These are phyloP conservation scores for Siphonodentalium dalli DNA, from an alignment of 2,888 invertebrate species.

Conservation along the genomic window DNA sequence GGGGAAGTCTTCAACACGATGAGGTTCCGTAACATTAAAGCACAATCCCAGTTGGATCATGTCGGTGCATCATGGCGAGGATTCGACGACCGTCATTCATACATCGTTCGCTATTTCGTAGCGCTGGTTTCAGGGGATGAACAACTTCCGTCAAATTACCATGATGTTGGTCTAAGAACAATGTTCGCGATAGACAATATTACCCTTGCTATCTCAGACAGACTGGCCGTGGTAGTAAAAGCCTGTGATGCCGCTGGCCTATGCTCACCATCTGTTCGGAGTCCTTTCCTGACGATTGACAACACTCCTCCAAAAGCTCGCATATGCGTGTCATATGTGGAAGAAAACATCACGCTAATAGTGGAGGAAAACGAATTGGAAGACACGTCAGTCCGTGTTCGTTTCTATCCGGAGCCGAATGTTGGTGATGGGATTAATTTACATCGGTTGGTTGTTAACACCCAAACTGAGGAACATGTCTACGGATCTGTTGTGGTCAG, in stretches of 20 bases:
- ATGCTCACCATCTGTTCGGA: no score
- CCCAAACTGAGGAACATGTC: no score
- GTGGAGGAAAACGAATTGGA: background rate
- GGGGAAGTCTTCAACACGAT: conserved; percentile 36
- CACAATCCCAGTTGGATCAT: conserved; percentile 17
- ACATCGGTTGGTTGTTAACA: background rate
- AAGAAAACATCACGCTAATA: background rate
- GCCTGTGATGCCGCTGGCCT: conserved; percentile 35
- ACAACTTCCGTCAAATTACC: no score
- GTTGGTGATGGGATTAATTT: background rate
- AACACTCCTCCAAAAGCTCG: conserved; percentile 23
- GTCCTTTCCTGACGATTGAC: no score
- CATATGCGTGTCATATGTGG: conserved; percentile 1
- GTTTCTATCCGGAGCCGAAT: no score
- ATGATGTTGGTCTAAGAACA: conserved; percentile 17
- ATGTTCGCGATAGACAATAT: background rate
- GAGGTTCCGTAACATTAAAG: conserved; percentile 17
- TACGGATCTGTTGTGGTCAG: no score
- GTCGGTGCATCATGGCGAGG: conserved; percentile 35
- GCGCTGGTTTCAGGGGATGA: conserved; percentile 8
- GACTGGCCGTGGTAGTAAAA: conserved; percentile 25
- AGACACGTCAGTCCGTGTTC: conserved; percentile 1
- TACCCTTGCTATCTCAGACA: background rate
- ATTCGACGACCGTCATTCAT: conserved; percentile 31
- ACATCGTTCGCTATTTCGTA: conserved; percentile 18